Evolutionary conservation across 2,888 invertebrate species (phyloP).

Genomic region (Chymomyza fuscimana): DNA sequence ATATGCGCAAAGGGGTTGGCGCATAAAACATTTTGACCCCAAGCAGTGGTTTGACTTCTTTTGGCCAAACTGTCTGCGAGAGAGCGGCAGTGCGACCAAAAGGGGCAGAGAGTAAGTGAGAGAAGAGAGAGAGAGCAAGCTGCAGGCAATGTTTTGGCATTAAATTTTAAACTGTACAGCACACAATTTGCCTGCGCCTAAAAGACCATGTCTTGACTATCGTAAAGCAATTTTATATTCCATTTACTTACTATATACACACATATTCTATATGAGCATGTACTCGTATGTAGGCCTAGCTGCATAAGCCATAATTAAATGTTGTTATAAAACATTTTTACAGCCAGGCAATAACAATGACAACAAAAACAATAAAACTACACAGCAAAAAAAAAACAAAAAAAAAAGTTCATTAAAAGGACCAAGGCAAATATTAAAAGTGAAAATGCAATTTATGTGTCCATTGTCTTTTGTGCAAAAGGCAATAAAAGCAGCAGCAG

Average conservation of each 20-base stretch:
- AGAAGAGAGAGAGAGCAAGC: neutral
- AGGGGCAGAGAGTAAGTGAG: neutral
- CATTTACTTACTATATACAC: neutral
- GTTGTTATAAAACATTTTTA: constrained; percentile 36
- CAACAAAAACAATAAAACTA: constrained; percentile 17
- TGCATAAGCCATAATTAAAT: constrained; percentile 37
- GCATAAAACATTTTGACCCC: constrained; percentile 72
- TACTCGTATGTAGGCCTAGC: neutral
- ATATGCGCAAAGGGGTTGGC: constrained; percentile 39
- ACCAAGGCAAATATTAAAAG: constrained; percentile 62
- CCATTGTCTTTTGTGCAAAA: constrained; percentile 54
- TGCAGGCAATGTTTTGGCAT: neutral
- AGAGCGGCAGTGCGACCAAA: no score
- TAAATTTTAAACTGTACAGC: neutral
- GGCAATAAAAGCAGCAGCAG: constrained; percentile 23
- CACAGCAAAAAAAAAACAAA: constrained; percentile 18
- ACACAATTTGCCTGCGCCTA: neutral
- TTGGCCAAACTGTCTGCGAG: constrained; percentile 11
- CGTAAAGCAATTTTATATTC: neutral
- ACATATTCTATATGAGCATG: neutral
- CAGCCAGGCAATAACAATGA: constrained; percentile 32
- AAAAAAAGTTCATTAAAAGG: constrained; percentile 58
- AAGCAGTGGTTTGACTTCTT: constrained; percentile 64
- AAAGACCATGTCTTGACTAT: neutral
- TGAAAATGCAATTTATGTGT: constrained; percentile 72